These are phyloP conservation scores for Collichthys lucidus DNA, from an alignment of 2,113 vertebrate genomes.

Conservation along the genomic window DNA sequence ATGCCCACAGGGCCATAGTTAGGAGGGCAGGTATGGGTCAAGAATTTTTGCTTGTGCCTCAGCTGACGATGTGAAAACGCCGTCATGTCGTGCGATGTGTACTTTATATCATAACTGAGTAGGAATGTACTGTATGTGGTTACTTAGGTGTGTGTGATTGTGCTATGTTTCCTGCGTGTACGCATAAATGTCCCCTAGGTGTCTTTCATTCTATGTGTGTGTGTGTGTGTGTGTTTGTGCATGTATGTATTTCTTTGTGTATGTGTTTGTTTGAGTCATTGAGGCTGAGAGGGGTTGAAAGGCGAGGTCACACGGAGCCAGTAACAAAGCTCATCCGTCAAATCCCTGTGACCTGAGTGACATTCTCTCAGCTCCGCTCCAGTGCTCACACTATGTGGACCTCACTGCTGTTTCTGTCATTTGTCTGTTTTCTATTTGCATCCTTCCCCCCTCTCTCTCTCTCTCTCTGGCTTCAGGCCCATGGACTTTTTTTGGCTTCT, in stretches of 20 bases:
- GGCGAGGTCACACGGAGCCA: slow-evolving; percentile 71
- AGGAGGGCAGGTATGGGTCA: slow-evolving; percentile 25
- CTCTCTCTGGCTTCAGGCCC: slow-evolving; percentile 46
- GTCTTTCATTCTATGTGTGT: not conserved
- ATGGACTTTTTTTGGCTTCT: slow-evolving; percentile 48
- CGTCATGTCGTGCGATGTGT: slow-evolving; percentile 23
- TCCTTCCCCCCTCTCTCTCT: slow-evolving; percentile 42
- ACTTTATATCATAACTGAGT: slow-evolving; percentile 17
- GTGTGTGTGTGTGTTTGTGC: slow-evolving; percentile 3
- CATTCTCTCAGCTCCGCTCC: slow-evolving; percentile 72
- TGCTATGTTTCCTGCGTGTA: not conserved
- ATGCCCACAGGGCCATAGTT: slow-evolving; percentile 12
- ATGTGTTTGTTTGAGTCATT: slow-evolving; percentile 67
- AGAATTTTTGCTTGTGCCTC: slow-evolving; percentile 26
- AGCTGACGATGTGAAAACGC: slow-evolving; percentile 27
- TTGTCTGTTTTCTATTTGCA: slow-evolving; percentile 78
- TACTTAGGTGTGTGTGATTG: slow-evolving; percentile 16
- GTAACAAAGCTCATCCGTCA: slow-evolving; percentile 78
- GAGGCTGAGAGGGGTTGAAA: slow-evolving; percentile 73
- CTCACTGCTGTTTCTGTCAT: slow-evolving; percentile 71
- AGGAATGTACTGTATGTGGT: slow-evolving; percentile 9
- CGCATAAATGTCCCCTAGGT: slow-evolving; percentile 21
- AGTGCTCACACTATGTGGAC: slow-evolving; percentile 62
- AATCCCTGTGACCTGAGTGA: slow-evolving; percentile 75
- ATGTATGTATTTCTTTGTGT: not conserved